Evolutionary conservation across 2,888 invertebrate species (phyloP), one percentile per base, ranked within the genome.

Genomic region (Sialis fuliginosa): DNA sequence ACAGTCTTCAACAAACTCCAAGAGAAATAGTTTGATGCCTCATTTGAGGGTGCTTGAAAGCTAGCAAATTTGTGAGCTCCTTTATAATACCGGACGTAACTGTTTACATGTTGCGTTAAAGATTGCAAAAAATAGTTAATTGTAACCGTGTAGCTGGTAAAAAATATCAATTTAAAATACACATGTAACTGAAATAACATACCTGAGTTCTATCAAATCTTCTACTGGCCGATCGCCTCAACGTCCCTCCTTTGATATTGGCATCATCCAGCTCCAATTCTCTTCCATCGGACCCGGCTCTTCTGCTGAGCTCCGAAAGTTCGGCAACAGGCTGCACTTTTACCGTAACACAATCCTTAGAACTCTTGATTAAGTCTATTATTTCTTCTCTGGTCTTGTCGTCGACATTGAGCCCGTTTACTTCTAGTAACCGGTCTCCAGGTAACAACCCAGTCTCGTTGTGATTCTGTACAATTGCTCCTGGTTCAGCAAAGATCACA

Each of bases 251-350:
- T 52, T 72, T 70, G 48, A 75, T 74, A 55, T 75, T 73, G 39
- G 77, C 74, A 54, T 81, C 80, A 37, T 78, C 79, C 44, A 85
- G 68, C 43, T 79, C 76, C 30, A 83, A 74, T 55, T 72, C 71
- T 39, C 67, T 68, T 1, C 83, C 83, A 57, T 84, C 83, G 54
- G 75, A 72, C 41, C 72, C 71, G 30, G 74, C 83, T 46, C 91
- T 73, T 54, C 87, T 76, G 51, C 88, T 89, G 56, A 93, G 65
- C 66, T 95, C 93, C 56, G 88, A 85, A 56, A 95, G 68, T 67
- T 95, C 93, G 0, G 90, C 85, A 53, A 93, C 89, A 39, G 92
- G 90, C 67, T 93, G 92, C 52, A 95, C 93, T 80, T 89, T 87
- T 48, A 95, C 78, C 42, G 77, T 79, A 51, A 91, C 89, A 55